Conservation (phyloP, 2,113 vertebrate genomes). For the Antigone vipio region DNA sequence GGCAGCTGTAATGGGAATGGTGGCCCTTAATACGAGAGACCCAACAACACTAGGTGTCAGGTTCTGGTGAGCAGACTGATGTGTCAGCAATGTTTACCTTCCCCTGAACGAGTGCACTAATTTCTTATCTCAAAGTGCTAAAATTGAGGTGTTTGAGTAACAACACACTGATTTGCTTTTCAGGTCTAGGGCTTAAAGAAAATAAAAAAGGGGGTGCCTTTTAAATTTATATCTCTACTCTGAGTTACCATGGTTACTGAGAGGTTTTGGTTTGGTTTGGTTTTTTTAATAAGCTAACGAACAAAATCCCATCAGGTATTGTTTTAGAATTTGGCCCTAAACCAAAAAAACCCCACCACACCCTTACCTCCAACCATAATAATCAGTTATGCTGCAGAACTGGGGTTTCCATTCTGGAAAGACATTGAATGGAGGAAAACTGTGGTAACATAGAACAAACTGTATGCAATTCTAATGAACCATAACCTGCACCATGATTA, state of each 20-base stretch:
- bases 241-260: background rate
- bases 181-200: background rate
- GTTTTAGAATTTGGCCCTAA: background rate
- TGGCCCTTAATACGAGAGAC: background rate
- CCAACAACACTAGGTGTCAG: background rate
- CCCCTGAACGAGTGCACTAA: background rate
- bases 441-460: background rate
- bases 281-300: background rate
- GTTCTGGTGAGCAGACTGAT: background rate
- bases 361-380: rapidly evolving
- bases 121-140: background rate
- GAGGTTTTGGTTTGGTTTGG: background rate
- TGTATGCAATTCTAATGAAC: background rate
- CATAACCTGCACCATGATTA: background rate
- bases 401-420: background rate
- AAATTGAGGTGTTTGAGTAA: background rate
- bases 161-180: background rate
- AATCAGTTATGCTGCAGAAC: background rate
- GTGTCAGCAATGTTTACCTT: background rate
- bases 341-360: background rate
- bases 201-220: background rate
- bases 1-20: background rate
- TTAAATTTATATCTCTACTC: background rate
- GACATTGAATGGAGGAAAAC: background rate
- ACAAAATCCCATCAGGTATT: background rate